Conservation (phyloP, 2,888 invertebrate species). For the Corbicula japonica region DNA sequence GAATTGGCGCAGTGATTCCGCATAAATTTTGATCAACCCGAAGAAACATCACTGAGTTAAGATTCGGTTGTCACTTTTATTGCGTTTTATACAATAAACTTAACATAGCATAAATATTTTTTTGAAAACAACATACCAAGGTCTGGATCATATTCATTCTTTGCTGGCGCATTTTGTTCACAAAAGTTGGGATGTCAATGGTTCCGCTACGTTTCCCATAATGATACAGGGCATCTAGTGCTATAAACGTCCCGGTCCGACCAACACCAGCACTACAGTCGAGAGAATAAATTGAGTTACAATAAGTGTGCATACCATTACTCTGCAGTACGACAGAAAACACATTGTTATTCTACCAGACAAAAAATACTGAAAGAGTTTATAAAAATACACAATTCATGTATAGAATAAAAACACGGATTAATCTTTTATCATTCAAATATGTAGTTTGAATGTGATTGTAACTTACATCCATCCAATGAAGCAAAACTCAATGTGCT, state of each 20-base stretch:
- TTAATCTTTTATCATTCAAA: too few species aligned
- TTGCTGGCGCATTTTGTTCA: slow-evolving; percentile 69
- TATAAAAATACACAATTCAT: too few species aligned
- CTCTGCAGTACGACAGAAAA: not conserved
- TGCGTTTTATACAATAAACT: too few species aligned
- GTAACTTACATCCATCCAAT: too few species aligned
- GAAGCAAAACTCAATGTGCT: too few species aligned
- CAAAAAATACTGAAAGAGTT: not conserved
- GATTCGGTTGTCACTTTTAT: too few species aligned
- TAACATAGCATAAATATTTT: too few species aligned
- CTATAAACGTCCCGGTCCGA: slow-evolving; percentile 72
- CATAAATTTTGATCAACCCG: too few species aligned
- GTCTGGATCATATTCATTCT: slow-evolving; percentile 76
- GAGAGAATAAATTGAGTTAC: not conserved
- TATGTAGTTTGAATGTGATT: too few species aligned
- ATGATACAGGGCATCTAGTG: slow-evolving; percentile 67
- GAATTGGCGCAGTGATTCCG: too few species aligned
- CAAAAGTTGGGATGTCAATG: slow-evolving; percentile 69
- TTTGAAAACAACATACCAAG: slow-evolving; percentile 58
- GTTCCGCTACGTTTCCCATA: slow-evolving; percentile 61
- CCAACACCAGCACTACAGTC: slow-evolving; percentile 75
- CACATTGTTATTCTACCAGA: not conserved
- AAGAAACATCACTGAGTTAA: too few species aligned
- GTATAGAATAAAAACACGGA: too few species aligned
- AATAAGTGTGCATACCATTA: not conserved